phyloP scores from a whole-genome alignment of 2,113 vertebrate genomes.

The Lipophrys pholis region DNA sequence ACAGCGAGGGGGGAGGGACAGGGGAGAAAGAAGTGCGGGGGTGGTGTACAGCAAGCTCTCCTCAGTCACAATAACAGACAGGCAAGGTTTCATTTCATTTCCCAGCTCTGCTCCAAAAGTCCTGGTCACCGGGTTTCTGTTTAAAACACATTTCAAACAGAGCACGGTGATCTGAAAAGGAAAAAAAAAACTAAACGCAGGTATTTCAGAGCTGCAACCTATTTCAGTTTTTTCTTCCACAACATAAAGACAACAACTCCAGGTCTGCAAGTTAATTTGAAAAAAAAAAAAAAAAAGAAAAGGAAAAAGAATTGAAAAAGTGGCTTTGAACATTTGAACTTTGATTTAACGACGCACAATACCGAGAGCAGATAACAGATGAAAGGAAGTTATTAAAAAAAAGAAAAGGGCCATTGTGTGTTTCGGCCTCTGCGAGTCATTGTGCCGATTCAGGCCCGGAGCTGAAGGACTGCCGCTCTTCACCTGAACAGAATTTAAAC shows the following conservation, averaged over 20 bases:
- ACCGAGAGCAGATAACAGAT: constrained; percentile 17
- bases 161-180: constrained; percentile 38
- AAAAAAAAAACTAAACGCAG: constrained; percentile 20
- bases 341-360: constrained; percentile 46
- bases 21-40: neutral
- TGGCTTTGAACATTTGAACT: constrained; percentile 42
- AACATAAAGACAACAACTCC: constrained; percentile 28
- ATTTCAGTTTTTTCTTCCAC: constrained; percentile 20
- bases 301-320: constrained; percentile 20
- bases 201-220: constrained; percentile 35
- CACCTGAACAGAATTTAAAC: constrained; percentile 23
- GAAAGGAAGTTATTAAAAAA: constrained; percentile 48
- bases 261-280: constrained; percentile 52
- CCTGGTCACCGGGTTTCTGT: neutral
- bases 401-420: constrained; percentile 25
- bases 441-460: constrained; percentile 18
- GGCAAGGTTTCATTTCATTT: constrained; percentile 65
- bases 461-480: constrained; percentile 57
- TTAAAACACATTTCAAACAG: constrained; percentile 18
- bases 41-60: constrained; percentile 56
- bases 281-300: constrained; percentile 23
- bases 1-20: constrained; percentile 14
- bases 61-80: constrained; percentile 54
- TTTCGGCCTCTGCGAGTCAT: constrained; percentile 21
- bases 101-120: constrained; percentile 40